Percentiles rank a stretch among this genome's conserved stretches.
These are phyloP conservation scores for Coendou prehensilis DNA, from an alignment of 2,797 vertebrate genomes.

Conservation along the genomic window DNA sequence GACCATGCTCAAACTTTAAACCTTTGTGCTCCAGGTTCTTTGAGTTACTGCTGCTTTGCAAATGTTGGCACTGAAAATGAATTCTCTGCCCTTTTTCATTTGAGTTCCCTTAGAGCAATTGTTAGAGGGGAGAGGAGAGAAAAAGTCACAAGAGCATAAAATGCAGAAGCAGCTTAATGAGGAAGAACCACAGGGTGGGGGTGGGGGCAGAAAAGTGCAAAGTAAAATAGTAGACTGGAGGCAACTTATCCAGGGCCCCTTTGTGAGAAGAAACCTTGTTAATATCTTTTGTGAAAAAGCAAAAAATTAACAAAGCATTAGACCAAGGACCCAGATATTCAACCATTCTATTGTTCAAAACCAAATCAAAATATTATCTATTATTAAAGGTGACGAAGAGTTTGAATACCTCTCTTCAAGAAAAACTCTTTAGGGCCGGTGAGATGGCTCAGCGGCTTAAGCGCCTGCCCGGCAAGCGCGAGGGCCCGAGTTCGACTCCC, in stretches of 20 bases:
- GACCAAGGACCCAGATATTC: background rate
- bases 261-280: background rate
- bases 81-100: background rate
- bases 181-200: fast-evolving
- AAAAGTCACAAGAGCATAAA: background rate
- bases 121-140: background rate
- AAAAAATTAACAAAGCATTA: background rate
- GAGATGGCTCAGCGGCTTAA: no score
- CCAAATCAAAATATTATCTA: background rate
- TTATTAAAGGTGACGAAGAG: background rate
- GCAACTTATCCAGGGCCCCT: background rate
- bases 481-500: no score
- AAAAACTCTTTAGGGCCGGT: no score
- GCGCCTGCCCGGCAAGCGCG: no score
- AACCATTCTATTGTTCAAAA: background rate
- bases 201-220: fast-evolving
- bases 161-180: background rate
- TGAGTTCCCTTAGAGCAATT: background rate
- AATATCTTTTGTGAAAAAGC: background rate
- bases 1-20: background rate
- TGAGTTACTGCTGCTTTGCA: background rate
- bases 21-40: background rate
- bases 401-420: background rate
- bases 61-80: conserved; percentile 9
- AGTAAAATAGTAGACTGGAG: background rate